phyloP scores from a whole-genome alignment of 2,888 invertebrate species.

The Hipparchia semele region DNA sequence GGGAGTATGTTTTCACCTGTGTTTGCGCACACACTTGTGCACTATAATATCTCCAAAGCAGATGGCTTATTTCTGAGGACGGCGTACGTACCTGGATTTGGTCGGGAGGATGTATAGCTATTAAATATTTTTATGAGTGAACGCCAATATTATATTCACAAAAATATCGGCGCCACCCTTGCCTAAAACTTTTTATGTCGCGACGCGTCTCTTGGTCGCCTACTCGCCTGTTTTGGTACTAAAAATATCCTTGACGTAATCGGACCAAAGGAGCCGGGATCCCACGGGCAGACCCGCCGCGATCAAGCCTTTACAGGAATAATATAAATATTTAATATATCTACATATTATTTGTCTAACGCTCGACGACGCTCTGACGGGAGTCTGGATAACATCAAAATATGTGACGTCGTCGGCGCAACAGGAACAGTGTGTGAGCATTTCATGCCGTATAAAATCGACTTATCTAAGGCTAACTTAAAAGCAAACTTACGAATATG shows the following conservation, averaged over 20 bases:
- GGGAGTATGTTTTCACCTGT: too few species aligned
- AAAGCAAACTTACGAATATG: too few species aligned
- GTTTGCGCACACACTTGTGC: too few species aligned
- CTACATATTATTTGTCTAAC: slow-evolving; percentile 63
- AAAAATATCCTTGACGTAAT: slow-evolving; percentile 78
- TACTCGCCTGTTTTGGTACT: slow-evolving; percentile 55
- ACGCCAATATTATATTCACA: slow-evolving; percentile 23
- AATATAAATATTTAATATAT: slow-evolving; percentile 78
- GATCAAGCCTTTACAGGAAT: slow-evolving; percentile 52
- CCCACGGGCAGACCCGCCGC: slow-evolving; percentile 60
- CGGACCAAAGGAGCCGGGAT: slow-evolving; percentile 53
- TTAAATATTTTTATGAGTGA: slow-evolving; percentile 6
- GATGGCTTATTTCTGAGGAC: too few species aligned
- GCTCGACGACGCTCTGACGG: slow-evolving; percentile 51
- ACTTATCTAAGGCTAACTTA: too few species aligned
- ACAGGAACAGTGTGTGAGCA: not conserved
- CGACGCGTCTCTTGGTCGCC: slow-evolving; percentile 68
- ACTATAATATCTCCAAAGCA: too few species aligned
- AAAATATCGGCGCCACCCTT: slow-evolving; percentile 68
- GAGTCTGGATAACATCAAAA: slow-evolving; percentile 56
- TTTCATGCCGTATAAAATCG: not conserved
- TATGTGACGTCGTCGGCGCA: slow-evolving; percentile 25
- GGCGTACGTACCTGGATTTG: too few species aligned
- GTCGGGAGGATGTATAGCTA: too few species aligned
- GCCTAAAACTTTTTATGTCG: slow-evolving; percentile 66